Evolutionary conservation across 2,797 vertebrate genomes (phyloP), one percentile per base, ranked within the genome.

Genomic region (Oreochromis grahami): DNA sequence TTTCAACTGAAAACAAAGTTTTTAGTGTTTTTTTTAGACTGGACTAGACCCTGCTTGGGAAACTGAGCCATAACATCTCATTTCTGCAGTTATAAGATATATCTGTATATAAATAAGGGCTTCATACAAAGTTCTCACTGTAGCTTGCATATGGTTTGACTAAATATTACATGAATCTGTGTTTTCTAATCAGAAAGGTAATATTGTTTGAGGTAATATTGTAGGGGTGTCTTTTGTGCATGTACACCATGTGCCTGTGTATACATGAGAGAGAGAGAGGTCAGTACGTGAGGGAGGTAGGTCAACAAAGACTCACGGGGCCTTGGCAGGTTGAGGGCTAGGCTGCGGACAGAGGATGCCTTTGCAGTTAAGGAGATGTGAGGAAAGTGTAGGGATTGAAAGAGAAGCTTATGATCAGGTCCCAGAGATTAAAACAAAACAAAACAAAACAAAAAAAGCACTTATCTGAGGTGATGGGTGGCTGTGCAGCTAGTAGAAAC

Each of bases 181-280:
- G 53, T 65, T 43, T 77, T 83, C 77, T 76, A 45, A 41, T 38
- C 19, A 45, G 53, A 53, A 36, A 82, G 76, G 76, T 74, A 50
- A 50, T 74, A 74, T 74, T 50, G 17, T 63, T 85, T 91, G 93
- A 94, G 94, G 94, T 94, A 89, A 91, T 65, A 88, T 79, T 86
- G 86, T 78, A 45, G 32, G 72, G 32, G 41, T 86, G 80, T 77
- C 41, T 84, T 65, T 13, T 72, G 65, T 78, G 43, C 77, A 65
- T 26, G 41, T 78, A 10, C 56, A n/a, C 80, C 65, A 76, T 77
- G 51, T 70, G 82, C 80, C 38, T 86, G 72, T 84, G 83, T 60
- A 83, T 77, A 34, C 3, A 24, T 8, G 74, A 58, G 79, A 88
- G 19, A 45, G 63, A 43, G 38, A 48, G 68, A 72, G 68, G 68